Conservation (phyloP, 2,888 invertebrate species). For the Uropetala carovei region DNA sequence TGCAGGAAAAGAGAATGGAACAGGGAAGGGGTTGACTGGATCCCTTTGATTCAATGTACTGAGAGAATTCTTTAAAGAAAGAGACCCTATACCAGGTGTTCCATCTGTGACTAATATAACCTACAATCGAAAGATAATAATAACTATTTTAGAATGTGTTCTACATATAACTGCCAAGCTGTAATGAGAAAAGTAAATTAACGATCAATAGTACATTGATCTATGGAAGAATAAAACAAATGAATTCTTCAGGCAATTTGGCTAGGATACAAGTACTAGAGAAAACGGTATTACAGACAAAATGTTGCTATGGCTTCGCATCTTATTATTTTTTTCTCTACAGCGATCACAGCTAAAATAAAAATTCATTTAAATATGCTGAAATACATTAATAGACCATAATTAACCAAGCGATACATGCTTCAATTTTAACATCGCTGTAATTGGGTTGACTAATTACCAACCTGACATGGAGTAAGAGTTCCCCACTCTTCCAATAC, state of each 20-base stretch:
- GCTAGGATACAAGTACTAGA: background rate
- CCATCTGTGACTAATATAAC: slow-evolving; percentile 87
- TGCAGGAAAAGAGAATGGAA: slow-evolving; percentile 88
- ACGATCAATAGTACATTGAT: no score
- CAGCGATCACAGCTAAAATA: background rate
- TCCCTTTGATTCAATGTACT: slow-evolving; percentile 75
- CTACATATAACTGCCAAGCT: background rate
- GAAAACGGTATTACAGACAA: background rate
- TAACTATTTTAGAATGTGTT: background rate
- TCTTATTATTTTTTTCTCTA: no score
- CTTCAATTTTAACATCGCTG: background rate
- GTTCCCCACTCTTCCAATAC: slow-evolving; percentile 94
- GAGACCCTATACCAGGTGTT: slow-evolving; percentile 82
- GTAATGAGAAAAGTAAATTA: no score
- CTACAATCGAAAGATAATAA: slow-evolving; percentile 73
- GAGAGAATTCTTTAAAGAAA: slow-evolving; percentile 80
- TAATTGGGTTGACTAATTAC: background rate
- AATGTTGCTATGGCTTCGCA: no score
- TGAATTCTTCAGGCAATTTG: background rate
- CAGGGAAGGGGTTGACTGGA: slow-evolving; percentile 79
- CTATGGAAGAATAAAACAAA: background rate
- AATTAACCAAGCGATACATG: no score
- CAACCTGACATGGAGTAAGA: slow-evolving; percentile 88
- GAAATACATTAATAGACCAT: background rate
- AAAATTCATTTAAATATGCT: background rate